Conservation (phyloP, 2,113 vertebrate species). For the Hystrix cristata region DNA sequence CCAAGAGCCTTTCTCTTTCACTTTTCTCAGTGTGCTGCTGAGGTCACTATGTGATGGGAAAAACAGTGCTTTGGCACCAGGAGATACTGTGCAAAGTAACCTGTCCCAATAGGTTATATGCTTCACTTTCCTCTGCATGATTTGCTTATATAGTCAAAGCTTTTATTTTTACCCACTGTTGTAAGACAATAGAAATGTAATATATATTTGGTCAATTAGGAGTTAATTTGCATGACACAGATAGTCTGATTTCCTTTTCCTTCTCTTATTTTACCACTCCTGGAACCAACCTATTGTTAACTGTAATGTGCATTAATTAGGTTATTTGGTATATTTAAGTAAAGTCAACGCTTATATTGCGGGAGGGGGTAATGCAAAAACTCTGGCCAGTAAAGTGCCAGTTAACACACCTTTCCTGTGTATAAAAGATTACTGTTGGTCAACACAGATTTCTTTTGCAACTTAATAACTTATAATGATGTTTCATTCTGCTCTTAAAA, state of each 20-base stretch:
- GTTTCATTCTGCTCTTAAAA: constrained; percentile 8
- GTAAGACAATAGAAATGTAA: constrained; percentile 9
- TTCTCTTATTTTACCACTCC: neutral
- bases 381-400: neutral
- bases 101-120: neutral
- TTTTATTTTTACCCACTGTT: neutral
- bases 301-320: neutral
- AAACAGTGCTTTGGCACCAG: neutral
- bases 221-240: neutral
- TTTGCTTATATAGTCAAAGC: neutral
- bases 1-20: neutral
- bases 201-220: neutral
- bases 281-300: neutral
- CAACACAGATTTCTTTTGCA: neutral
- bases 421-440: neutral
- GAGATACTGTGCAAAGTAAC: neutral
- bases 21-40: neutral
- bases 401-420: neutral
- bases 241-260: neutral
- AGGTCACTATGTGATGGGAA: neutral
- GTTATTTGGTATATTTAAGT: constrained; percentile 25
- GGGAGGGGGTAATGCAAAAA: neutral
- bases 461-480: neutral
- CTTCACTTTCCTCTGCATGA: constrained; percentile 5
- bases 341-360: neutral